Evolutionary conservation across 2,113 vertebrate genomes (phyloP).

Genomic region (Seriola dumerili): DNA sequence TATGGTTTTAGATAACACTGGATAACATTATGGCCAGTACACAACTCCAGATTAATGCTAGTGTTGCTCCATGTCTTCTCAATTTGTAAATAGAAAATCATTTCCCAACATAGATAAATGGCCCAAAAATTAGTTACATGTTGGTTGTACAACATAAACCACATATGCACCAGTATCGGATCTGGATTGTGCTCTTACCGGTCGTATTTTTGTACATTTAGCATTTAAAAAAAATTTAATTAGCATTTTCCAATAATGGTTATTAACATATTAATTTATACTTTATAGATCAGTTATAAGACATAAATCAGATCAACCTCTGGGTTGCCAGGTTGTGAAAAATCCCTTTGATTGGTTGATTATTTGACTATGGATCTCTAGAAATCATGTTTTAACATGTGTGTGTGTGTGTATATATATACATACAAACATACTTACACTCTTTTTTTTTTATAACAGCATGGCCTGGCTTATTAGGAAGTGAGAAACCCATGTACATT

Average conservation of each 20-base stretch:
- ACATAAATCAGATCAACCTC: background rate
- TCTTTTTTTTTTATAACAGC: background rate
- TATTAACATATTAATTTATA: background rate
- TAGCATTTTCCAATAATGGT: background rate
- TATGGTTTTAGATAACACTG: background rate
- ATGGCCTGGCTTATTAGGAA: background rate
- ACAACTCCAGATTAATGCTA: background rate
- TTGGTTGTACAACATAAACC: background rate
- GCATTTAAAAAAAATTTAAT: background rate
- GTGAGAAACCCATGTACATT: background rate
- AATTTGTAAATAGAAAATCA: background rate
- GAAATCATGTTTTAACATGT: background rate
- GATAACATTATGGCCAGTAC: background rate
- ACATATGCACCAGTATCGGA: no score
- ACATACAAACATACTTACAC: no score
- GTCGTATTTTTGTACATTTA: background rate
- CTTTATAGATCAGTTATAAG: background rate
- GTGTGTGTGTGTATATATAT: no score
- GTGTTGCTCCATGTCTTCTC: background rate
- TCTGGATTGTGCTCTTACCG: background rate
- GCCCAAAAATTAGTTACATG: no score
- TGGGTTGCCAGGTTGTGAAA: background rate
- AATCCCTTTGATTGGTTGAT: background rate
- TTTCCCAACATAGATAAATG: background rate
- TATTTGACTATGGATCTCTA: background rate